phyloP scores from a whole-genome alignment of 2,797 vertebrate species.

The Holocentrus rufus region DNA sequence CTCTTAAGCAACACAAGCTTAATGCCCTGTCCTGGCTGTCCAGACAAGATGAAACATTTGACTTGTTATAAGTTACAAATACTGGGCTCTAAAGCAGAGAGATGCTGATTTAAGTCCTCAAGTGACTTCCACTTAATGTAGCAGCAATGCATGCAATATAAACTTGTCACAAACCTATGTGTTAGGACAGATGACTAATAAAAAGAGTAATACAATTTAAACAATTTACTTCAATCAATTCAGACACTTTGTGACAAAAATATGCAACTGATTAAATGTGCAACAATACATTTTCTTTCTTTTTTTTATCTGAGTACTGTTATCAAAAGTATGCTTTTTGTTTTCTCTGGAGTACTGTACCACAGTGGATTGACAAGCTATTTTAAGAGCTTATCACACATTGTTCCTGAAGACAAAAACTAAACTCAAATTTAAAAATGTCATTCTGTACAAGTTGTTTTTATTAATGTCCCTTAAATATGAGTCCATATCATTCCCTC shows the following conservation, averaged over 20 bases:
- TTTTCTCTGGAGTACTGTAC: not conserved
- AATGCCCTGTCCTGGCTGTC: not conserved
- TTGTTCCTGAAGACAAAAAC: not conserved
- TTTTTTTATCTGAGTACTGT: not conserved
- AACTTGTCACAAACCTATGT: too few relatives aligned
- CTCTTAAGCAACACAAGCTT: too few relatives aligned
- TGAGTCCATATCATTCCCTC: not conserved
- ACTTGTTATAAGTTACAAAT: not conserved
- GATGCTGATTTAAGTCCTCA: not conserved
- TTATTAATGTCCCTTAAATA: not conserved
- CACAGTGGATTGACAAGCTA: too few relatives aligned
- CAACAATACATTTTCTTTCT: not conserved
- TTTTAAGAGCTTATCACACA: constrained; percentile 2
- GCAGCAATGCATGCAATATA: not conserved
- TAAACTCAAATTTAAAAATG: not conserved
- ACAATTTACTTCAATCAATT: constrained; percentile 5
- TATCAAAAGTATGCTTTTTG: not conserved
- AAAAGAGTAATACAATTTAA: not conserved
- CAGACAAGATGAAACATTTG: not conserved
- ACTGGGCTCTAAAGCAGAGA: not conserved
- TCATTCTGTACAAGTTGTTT: not conserved
- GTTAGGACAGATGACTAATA: not conserved
- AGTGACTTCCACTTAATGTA: not conserved
- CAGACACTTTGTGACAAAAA: not conserved
- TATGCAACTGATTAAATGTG: too few relatives aligned